Conservation (phyloP, 2,113 vertebrate species). For the Otis tarda region DNA sequence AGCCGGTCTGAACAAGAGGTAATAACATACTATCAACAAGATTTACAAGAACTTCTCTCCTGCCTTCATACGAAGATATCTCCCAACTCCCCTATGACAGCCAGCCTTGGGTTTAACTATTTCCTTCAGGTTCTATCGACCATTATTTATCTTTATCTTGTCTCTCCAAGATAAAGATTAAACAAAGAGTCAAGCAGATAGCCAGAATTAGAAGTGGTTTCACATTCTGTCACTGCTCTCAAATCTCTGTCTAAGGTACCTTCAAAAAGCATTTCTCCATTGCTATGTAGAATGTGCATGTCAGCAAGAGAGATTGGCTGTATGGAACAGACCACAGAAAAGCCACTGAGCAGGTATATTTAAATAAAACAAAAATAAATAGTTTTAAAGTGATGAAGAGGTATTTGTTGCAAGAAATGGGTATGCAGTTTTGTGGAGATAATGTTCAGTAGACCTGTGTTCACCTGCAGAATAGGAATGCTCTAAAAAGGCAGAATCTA, state of each 20-base stretch:
- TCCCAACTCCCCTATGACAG: background rate
- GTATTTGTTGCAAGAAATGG: background rate
- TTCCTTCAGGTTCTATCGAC: background rate
- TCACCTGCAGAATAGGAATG: background rate
- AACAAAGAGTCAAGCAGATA: background rate
- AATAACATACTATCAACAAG: background rate
- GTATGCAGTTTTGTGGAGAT: background rate
- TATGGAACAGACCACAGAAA: background rate
- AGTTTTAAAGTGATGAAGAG: background rate
- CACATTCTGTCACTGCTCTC: background rate
- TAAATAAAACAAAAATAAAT: background rate
- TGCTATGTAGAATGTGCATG: background rate
- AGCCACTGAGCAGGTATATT: background rate
- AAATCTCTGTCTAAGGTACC: background rate
- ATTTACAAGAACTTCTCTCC: background rate
- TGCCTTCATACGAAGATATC: background rate
- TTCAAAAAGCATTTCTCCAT: background rate
- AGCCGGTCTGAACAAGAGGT: background rate
- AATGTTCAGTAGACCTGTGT: background rate
- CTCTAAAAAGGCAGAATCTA: background rate
- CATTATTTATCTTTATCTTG: background rate
- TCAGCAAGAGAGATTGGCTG: background rate
- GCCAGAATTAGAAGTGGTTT: background rate
- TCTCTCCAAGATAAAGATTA: background rate
- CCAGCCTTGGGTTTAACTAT: background rate